phyloP scores from a whole-genome alignment of 1,140 invertebrate species.

The Cardiocondyla obscurior region DNA sequence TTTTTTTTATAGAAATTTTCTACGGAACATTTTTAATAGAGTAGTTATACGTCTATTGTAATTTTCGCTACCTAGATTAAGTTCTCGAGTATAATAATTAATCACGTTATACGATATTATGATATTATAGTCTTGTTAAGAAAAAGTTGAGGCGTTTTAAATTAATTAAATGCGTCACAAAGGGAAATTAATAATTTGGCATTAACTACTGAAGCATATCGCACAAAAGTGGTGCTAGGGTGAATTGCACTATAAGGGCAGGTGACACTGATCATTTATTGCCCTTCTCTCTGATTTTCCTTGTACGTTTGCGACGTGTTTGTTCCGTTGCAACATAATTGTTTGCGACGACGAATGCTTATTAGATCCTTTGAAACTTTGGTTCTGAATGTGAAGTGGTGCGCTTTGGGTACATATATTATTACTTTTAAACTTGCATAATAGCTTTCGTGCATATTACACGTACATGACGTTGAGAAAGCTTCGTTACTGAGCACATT shows the following conservation, averaged over 20 bases:
- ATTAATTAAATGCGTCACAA: slow-evolving; percentile 15
- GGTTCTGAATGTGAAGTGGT: neutral
- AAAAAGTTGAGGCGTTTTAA: slow-evolving; percentile 10
- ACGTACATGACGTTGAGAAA: neutral
- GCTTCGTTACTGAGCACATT: neutral
- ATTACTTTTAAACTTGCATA: slow-evolving; percentile 25
- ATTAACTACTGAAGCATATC: neutral
- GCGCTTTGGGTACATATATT: neutral
- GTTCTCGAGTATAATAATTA: neutral
- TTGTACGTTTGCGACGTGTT: slow-evolving; percentile 4
- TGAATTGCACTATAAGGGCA: slow-evolving; percentile 8
- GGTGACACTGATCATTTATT: slow-evolving; percentile 12
- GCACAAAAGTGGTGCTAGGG: neutral
- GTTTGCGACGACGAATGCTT: slow-evolving; percentile 22
- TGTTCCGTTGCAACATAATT: neutral
- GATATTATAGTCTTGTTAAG: neutral
- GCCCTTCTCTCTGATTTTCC: slow-evolving; percentile 20
- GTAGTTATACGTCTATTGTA: neutral
- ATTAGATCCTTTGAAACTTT: slow-evolving; percentile 45
- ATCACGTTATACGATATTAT: neutral
- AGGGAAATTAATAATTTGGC: slow-evolving; percentile 18
- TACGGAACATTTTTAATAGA: neutral
- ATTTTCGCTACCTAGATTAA: neutral
- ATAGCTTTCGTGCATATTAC: neutral
- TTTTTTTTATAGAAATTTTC: neutral